phyloP scores from a whole-genome alignment of 2,113 vertebrate species.

The Ictalurus furcatus region DNA sequence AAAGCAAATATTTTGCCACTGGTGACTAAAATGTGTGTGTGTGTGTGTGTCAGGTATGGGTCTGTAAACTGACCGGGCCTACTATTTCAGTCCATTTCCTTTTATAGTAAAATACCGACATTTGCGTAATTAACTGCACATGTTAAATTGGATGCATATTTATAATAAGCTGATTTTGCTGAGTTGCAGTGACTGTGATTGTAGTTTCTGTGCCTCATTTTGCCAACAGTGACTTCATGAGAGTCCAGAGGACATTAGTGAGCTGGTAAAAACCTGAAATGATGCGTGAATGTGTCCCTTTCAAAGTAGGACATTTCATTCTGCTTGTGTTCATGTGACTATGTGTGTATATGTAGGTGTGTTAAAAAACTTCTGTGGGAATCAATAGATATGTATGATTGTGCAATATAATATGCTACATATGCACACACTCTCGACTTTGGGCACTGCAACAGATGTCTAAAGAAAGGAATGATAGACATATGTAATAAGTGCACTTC shows the following conservation, averaged over 20 bases:
- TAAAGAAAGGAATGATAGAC: background rate
- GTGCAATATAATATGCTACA: constrained; percentile 1
- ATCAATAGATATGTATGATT: background rate
- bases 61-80: background rate
- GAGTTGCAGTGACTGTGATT: constrained; percentile 43
- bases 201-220: background rate
- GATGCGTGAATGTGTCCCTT: background rate
- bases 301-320: background rate
- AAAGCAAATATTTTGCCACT: background rate
- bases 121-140: background rate
- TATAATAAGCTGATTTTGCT: constrained; percentile 27
- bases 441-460: background rate
- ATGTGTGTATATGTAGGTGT: background rate
- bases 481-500: background rate
- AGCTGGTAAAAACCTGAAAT: constrained; percentile 5
- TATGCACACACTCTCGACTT: background rate
- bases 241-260: background rate
- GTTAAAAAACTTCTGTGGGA: background rate
- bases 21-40: background rate
- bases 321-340: background rate
- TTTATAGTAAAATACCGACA: constrained; percentile 23
- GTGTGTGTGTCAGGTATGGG: constrained; percentile 8
- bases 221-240: background rate
- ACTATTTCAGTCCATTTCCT: constrained; percentile 17
- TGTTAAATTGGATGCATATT: constrained; percentile 26